These are phyloP conservation scores for Dryadula phaetusa DNA, from an alignment of 2,888 invertebrate genomes.

Conservation along the genomic window DNA sequence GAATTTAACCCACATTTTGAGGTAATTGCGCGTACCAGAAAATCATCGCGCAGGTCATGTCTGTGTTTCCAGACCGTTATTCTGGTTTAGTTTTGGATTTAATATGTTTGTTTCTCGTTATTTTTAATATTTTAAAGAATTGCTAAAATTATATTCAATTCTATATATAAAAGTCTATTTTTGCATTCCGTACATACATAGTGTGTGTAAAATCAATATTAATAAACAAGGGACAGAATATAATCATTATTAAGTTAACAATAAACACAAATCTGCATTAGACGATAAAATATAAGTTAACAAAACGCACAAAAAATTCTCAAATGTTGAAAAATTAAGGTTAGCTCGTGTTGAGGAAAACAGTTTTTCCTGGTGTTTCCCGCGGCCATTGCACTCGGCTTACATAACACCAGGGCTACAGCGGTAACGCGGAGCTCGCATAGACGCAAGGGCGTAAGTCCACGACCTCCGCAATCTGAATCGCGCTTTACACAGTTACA, in stretches of 20 bases:
- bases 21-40: conserved; percentile 53
- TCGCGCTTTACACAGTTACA: conserved; percentile 57
- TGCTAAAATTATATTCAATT: neutral
- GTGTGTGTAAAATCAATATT: neutral
- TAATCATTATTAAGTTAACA: neutral
- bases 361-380: conserved; percentile 66
- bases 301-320: conserved; percentile 1
- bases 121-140: neutral
- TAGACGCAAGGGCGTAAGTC: conserved; percentile 53
- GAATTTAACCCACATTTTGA: conserved; percentile 68
- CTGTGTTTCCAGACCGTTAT: neutral
- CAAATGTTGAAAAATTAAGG: conserved; percentile 55
- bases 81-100: neutral
- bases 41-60: conserved; percentile 44
- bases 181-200: neutral
- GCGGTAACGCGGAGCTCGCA: conserved; percentile 66
- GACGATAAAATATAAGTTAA: neutral
- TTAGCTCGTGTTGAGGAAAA: conserved; percentile 59
- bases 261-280: too few species aligned
- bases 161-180: neutral
- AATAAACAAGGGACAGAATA: neutral
- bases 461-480: conserved; percentile 52
- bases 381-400: conserved; percentile 81
- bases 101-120: neutral
- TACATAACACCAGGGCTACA: conserved; percentile 80